Conservation (phyloP, 2,888 invertebrate species). For the Andrena bucephala region DNA sequence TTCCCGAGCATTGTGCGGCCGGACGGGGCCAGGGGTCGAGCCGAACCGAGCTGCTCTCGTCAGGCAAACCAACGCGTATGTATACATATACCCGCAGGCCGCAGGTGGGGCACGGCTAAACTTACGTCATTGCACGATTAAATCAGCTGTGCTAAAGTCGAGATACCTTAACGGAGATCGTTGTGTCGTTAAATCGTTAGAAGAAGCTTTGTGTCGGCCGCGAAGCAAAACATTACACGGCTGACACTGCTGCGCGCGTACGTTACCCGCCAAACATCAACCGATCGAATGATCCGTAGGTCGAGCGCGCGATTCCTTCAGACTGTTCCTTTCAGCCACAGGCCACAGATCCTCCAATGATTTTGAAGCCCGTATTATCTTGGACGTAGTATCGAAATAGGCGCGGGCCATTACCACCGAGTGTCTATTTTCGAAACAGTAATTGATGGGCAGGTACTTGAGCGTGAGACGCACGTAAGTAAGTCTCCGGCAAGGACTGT, state of each 20-base stretch:
- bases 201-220: not conserved
- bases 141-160: slow-evolving; percentile 16
- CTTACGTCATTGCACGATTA: slow-evolving; percentile 30
- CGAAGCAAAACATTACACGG: not conserved
- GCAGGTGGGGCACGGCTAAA: slow-evolving; percentile 21
- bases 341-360: not conserved
- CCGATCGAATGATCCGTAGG: not conserved
- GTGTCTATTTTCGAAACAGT: slow-evolving; percentile 34
- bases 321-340: not conserved
- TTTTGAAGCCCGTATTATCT: not conserved
- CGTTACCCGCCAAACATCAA: not conserved
- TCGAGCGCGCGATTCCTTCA: no score
- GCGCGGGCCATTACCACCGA: slow-evolving; percentile 9
- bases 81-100: no score
- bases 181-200: not conserved
- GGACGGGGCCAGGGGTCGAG: slow-evolving; percentile 7
- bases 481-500: slow-evolving; percentile 9
- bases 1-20: not conserved
- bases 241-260: not conserved
- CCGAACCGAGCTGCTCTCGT: slow-evolving; percentile 3
- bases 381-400: not conserved
- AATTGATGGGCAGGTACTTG: not conserved
- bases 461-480: not conserved
- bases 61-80: not conserved
- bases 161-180: not conserved